These are phyloP conservation scores for Idaea dimidiata DNA, from an alignment of 2,888 invertebrate species.

Conservation along the genomic window DNA sequence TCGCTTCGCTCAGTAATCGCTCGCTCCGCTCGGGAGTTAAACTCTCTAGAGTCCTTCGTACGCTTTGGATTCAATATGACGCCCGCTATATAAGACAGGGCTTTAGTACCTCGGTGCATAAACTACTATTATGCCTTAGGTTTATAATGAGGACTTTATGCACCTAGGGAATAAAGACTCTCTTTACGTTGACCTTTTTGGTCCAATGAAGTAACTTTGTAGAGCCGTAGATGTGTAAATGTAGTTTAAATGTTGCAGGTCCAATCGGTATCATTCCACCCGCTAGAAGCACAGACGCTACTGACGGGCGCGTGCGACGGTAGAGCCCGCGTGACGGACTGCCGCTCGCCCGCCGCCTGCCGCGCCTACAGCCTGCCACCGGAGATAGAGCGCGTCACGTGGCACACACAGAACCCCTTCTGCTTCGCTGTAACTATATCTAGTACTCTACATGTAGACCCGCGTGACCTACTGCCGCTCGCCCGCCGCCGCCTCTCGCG, in stretches of 20 bases:
- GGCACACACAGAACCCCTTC: constrained; percentile 91
- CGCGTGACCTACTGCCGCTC: constrained; percentile 90
- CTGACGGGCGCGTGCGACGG: constrained; percentile 93
- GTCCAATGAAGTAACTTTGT: too few relatives aligned
- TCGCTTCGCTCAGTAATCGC: too few relatives aligned
- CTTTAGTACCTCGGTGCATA: too few relatives aligned
- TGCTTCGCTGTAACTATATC: constrained; percentile 83
- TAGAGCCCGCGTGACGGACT: constrained; percentile 89
- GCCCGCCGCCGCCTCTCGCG: constrained; percentile 66
- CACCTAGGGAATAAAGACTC: too few relatives aligned
- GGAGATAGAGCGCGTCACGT: constrained; percentile 92
- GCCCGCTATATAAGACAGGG: too few relatives aligned
- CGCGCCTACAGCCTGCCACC: constrained; percentile 87
- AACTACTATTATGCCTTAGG: too few relatives aligned
- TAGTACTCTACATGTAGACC: constrained; percentile 64
- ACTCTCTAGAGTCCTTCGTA: too few relatives aligned
- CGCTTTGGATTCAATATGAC: too few relatives aligned
- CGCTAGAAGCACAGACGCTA: constrained; percentile 89
- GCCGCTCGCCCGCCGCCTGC: constrained; percentile 80
- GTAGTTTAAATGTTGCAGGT: constrained; percentile 69
- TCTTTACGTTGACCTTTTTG: too few relatives aligned
- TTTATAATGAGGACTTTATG: too few relatives aligned
- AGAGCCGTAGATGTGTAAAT: too few relatives aligned
- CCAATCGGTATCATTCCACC: constrained; percentile 92
- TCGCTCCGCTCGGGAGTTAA: too few relatives aligned